Base-by-base conservation (phyloP, 2,888 invertebrate genomes). In the Apodemia mormo region DNA sequence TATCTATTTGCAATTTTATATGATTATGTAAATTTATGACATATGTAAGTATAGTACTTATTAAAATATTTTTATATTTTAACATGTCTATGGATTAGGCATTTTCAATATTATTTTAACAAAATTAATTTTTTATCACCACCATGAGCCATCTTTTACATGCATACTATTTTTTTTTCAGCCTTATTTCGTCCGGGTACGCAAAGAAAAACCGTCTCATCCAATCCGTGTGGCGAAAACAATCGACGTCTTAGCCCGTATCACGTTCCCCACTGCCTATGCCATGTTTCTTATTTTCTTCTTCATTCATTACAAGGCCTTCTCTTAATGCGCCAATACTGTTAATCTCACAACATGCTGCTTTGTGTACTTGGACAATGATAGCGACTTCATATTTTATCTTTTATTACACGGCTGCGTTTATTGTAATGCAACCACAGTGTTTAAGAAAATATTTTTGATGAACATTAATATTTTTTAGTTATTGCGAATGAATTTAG, bases 201-300 rank as follows among this genome's bases (percentile, higher is more conserved):
- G 97, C 84, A 97, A 97, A 94, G 97, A 97, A 93, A 97, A 97
- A 89, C 97, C 97, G 74, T 97, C 97, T 66, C 98, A 98, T 94
- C 98, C 98, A 73, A 98, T 98, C 82, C 95, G 98, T 81, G 97
- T 98, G 82, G 98, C 98, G 80, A 98, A 98, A 94, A 98, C 98
- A 73, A 98, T 98, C 89, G 98, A 98, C 94, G 98, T 98, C 81
- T 97, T 98, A 86, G 97, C 98, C 73, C 95, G 98, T 90, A 97
- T 98, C 89, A 97, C 97, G 81, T 98, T 98, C 94, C 98, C 98
- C 80, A 96, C 97, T 81, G 97, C 98, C 85, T 98, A 97, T 93
- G 96, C 97, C 86, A 96, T 98, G 88, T 98, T 98, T 94, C 96
- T 98, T 84, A 96, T 97, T 89, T 98, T 98, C 94, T 98, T 98